phyloP scores from a whole-genome alignment of 2,113 vertebrate genomes.

The Danionella cerebrum region DNA sequence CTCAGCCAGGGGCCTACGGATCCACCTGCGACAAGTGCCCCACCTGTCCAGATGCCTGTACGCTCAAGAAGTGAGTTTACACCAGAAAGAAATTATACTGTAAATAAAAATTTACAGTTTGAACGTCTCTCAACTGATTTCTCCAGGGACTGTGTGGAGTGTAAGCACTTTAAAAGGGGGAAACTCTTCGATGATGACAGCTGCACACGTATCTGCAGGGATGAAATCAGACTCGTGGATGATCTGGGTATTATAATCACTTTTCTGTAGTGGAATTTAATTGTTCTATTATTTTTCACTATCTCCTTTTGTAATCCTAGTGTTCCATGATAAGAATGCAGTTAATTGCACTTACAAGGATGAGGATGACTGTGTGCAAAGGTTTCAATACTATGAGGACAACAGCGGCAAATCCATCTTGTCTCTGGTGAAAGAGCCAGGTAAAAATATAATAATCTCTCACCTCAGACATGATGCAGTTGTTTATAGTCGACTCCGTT shows the following conservation, averaged over 20 bases:
- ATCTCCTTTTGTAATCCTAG: slow-evolving; percentile 33
- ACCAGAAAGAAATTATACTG: too few relatives aligned
- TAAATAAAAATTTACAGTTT: too few relatives aligned
- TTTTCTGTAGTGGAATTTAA: background rate
- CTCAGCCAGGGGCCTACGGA: slow-evolving; percentile 87
- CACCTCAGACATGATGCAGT: too few relatives aligned
- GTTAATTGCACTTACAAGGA: slow-evolving; percentile 96
- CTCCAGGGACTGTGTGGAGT: slow-evolving; percentile 89
- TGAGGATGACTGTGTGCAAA: slow-evolving; percentile 83
- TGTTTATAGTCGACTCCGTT: too few relatives aligned
- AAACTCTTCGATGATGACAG: slow-evolving; percentile 67
- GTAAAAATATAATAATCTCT: slow-evolving; percentile 53
- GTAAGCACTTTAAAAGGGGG: slow-evolving; percentile 86
- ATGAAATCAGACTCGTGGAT: slow-evolving; percentile 76
- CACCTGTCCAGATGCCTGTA: slow-evolving; percentile 90
- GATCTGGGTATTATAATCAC: slow-evolving; percentile 65
- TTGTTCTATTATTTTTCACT: background rate
- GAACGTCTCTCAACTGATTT: too few relatives aligned
- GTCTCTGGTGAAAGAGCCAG: slow-evolving; percentile 83
- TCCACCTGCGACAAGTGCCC: slow-evolving; percentile 93
- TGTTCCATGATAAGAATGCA: slow-evolving; percentile 74
- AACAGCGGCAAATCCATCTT: slow-evolving; percentile 88
- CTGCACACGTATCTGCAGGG: slow-evolving; percentile 81
- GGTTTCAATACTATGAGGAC: slow-evolving; percentile 95
- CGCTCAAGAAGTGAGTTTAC: slow-evolving; percentile 92